A percentile compares a stretch with the other conserved stretches of the same genome.
Evolutionary conservation across 2,888 invertebrate species (phyloP).

Genomic region (Acrobasis suavella): DNA sequence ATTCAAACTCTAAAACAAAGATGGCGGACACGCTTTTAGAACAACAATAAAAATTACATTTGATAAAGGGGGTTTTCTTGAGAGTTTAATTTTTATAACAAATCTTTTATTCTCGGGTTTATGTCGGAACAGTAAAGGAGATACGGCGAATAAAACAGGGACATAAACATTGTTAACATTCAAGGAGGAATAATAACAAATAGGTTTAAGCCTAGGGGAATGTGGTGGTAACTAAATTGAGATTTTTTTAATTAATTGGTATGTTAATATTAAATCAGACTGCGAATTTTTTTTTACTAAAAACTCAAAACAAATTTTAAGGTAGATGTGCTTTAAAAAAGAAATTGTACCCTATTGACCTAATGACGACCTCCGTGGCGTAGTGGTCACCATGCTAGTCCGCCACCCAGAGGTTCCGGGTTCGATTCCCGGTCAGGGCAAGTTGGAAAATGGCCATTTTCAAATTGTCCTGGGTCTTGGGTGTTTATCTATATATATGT

Average conservation of each 20-base stretch:
- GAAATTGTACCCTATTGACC: no score
- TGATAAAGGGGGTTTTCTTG: slow-evolving; percentile 65
- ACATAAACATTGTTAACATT: slow-evolving; percentile 66
- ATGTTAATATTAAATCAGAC: no score
- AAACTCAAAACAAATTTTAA: no score
- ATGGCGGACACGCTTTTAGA: slow-evolving; percentile 56
- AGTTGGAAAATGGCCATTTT: no score
- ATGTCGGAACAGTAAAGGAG: slow-evolving; percentile 66
- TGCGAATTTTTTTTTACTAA: no score
- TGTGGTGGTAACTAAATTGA: slow-evolving; percentile 3
- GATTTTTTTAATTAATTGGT: slow-evolving; percentile 1
- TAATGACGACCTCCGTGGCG: no score
- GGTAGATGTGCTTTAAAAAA: no score
- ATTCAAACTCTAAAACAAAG: slow-evolving; percentile 65
- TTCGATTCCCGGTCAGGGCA: no score
- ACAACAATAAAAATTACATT: slow-evolving; percentile 72
- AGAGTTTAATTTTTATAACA: slow-evolving; percentile 78
- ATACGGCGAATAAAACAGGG: slow-evolving; percentile 60
- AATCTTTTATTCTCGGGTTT: slow-evolving; percentile 72
- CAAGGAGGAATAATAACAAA: slow-evolving; percentile 59
- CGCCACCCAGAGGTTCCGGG: no score
- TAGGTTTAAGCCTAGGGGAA: slow-evolving; percentile 33
- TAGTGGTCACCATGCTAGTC: no score
- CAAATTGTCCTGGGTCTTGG: no score
- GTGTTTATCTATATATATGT: no score